A percentile compares a stretch with the other conserved stretches of the same genome.
These are phyloP conservation scores for Brachionus paranguensis DNA, from an alignment of 1,140 invertebrate genomes.

Conservation along the genomic window DNA sequence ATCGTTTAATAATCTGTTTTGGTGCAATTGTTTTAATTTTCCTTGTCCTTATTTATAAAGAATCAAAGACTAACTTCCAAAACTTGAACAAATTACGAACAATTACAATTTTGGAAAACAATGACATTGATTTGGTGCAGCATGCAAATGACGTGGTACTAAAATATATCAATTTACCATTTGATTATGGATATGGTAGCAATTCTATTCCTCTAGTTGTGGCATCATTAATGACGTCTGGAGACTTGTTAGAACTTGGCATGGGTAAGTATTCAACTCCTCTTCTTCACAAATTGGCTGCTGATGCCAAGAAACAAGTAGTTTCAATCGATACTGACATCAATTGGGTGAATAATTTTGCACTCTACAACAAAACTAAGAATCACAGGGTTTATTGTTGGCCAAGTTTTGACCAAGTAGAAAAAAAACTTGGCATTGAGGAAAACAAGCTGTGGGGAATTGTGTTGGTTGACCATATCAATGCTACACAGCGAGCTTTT, in stretches of 20 bases:
- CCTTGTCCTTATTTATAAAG: neutral
- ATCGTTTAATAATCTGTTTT: neutral
- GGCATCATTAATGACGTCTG: neutral
- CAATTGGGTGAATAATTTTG: slow-evolving; percentile 21
- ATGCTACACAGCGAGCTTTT: neutral
- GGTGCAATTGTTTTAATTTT: neutral
- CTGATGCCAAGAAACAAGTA: neutral
- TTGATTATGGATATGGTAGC: slow-evolving; percentile 4
- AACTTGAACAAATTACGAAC: too few species aligned
- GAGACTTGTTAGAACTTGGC: slow-evolving; percentile 1
- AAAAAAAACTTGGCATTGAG: neutral
- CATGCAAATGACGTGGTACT: neutral
- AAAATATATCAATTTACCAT: neutral
- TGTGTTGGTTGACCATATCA: slow-evolving; percentile 10
- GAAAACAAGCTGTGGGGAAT: neutral
- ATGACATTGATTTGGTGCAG: neutral
- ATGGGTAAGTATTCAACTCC: slow-evolving; percentile 6
- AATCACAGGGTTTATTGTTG: neutral
- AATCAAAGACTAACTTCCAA: too few species aligned
- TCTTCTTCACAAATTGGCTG: neutral
- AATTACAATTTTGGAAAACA: neutral
- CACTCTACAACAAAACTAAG: neutral
- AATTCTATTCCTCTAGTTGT: neutral
- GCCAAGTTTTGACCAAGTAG: neutral
- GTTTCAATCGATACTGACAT: slow-evolving; percentile 9